Evolutionary conservation across 2,797 vertebrate species (phyloP), one percentile per base, ranked within the genome.

Genomic region (Sarcophilus harrisii): DNA sequence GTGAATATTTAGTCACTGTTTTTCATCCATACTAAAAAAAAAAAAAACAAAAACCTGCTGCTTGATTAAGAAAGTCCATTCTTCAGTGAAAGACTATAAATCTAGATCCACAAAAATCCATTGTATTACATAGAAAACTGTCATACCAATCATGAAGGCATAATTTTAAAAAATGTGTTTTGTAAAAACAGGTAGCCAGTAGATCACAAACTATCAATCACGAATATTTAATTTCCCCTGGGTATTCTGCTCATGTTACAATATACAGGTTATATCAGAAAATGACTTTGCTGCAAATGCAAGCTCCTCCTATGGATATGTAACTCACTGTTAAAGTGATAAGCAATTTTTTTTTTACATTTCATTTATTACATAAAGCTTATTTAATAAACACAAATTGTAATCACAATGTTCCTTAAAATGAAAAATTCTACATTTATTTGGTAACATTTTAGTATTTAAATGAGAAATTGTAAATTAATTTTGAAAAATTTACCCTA

Each of bases 281-380:
- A 96, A 55, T 11, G 11, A 92, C 28, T 93, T 16, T 95, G 92
- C n/a, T 95, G 81, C 95, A 97, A 94, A 90, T 93, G 29, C 45
- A 96, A 93, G 93, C 73, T 94, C 0, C n/a, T 91, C 54, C 3
- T 14, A 60, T 90, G 12, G 62, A 91, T 60, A 29, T 29, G 55
- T 49, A 95, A 58, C 45, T 95, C 58, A 13, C 90, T 94, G 54
- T 93, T 90, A 93, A 96, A 94, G 27, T 90, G 13, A 90, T 13
- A 60, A 94, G 14, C 5, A 30, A 4, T 12, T n/a, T 73, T 32
- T n/a, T 38, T 73, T 38, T 9, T 21, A 38, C 3, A 81, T 27
- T 81, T 3, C 0, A 45, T 81, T 81, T 81, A 16, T 30, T 32
- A 29, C 13, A 90, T 62, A 59, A 95, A 91, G n/a, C 0, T 0